A percentile compares a stretch with the other conserved stretches of the same genome.
phyloP scores from a whole-genome alignment of 2,888 invertebrate species.

The Microplitis manilae region DNA sequence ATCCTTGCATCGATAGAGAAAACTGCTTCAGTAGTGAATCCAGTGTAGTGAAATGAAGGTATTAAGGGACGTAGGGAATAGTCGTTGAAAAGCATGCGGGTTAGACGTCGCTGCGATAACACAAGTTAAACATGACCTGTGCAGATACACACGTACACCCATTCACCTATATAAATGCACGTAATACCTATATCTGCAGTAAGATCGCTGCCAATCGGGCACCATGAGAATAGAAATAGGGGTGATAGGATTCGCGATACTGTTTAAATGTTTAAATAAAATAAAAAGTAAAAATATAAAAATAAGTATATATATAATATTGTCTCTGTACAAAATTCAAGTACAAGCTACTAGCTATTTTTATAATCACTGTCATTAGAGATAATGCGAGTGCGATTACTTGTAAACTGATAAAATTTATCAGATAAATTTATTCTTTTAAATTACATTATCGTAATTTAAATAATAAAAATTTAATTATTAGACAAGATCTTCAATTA shows the following conservation, averaged over 20 bases:
- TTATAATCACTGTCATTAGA: too few species aligned
- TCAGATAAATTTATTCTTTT: not conserved
- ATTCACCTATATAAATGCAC: not conserved
- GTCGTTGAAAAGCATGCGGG: conserved; percentile 1
- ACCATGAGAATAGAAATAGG: not conserved
- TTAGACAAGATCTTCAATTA: conserved; percentile 1
- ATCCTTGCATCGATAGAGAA: not conserved
- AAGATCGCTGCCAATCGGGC: not conserved
- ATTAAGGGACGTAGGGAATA: not conserved
- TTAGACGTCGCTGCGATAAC: not conserved
- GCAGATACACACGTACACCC: not conserved
- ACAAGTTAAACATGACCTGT: not conserved
- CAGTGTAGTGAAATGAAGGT: not conserved
- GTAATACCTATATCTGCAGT: not conserved
- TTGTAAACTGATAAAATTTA: not conserved
- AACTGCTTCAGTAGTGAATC: not conserved
- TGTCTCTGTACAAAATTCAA: too few species aligned
- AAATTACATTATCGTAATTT: not conserved
- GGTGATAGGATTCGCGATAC: not conserved
- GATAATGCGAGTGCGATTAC: too few species aligned
- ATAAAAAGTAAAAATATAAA: not conserved
- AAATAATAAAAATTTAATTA: not conserved
- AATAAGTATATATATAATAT: too few species aligned
- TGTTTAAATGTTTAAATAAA: not conserved
- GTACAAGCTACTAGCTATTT: too few species aligned